Base-by-base conservation (phyloP, 2,888 invertebrate species). In the Dasysyrphus albostriatus region DNA sequence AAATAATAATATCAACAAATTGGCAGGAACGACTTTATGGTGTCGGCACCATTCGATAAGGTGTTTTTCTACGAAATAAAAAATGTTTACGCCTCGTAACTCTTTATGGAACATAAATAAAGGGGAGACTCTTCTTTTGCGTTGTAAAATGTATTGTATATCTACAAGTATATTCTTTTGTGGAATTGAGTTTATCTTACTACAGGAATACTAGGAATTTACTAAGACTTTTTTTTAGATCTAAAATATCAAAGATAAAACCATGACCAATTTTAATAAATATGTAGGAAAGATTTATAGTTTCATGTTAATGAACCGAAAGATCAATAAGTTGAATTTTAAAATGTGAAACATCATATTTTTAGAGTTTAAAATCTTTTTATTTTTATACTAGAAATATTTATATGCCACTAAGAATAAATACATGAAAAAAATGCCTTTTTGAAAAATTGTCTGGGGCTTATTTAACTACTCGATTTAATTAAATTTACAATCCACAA, bases 1-100 rank as follows among this genome's bases (percentile, higher is more conserved):
- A 61, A 61, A 29, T 44, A 44, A 16, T 2, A 19, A 32, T 12
- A 39, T 65, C 63, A 65, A 65, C 63, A 65, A 44, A 65, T 65
- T 65, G 42, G 29, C n/a, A 14, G 12, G 10, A 47, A 32, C 47
- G 47, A 39, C 24, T 61, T 39, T 42, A 37, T 58, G 58, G 58
- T 58, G 34, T 34, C 58, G 58, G 19, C 47, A 47, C 47, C 47
- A 7, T 47, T 34, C 7, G 61, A n/a, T 8, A 14, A 19, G 42
- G 24, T 34, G 59, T 24, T 29, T 61, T 61, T 61, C 42, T 12
- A 3, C 2, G 14, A 24, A 42, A 47, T 32, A 47, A 8, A 61
- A 39, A 42, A 42, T 61, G 61, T 61, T 61, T 61, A 61, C 34
- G 24, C 37, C 58, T 58, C 58, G 16, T 37, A 37, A 37, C 10